Evolutionary conservation across 53 echinoderm and acorn worm genomes (phyloP), one percentile per base, ranked within the genome.

Genomic region (Glandiceps talaboti): DNA sequence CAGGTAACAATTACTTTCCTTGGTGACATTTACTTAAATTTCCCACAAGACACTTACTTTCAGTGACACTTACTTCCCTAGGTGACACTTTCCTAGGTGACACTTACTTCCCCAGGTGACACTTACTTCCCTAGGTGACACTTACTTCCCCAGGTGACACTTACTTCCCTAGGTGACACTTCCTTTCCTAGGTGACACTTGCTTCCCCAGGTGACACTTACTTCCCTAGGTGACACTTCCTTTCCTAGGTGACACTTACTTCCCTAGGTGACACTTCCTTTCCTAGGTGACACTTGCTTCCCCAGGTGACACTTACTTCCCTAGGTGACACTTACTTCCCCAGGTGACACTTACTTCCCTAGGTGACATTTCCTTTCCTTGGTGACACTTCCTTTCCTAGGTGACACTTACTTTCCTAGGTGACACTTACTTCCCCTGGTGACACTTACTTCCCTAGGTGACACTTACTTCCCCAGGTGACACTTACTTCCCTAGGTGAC

Each of bases 121-220:
- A 28, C 78, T 88, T 83, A 78, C 76, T 28, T 93, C 93, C 78
- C 90, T 93, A 27, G 90, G n/a, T n/a, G n/a, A n/a, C n/a, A n/a
- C n/a, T n/a, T n/a, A n/a, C n/a, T n/a, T n/a, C 20, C 64, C 64
- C 20, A 12, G 64, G 64, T 45, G 64, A 45, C 20, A 45, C 64
- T 45, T 45, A 12, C 64, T 45, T 45, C 6, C 64, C 27, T 27
- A 31, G 26, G 6, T 28, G 1, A 29, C 82, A 78, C 29, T 82
- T 88, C 83, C 78, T 75, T 28, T 93, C 93, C 78, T 45, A 12
- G 64, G 64, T 45, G 64, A 45, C 20, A 45, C 64, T 45, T 45
- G 6, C 64, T 45, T 45, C 6, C 64, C 27, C n/a, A 31, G 26
- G 6, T 31, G 29, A 82, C 82, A 28, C 78, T 88, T 83, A 78